Base-by-base conservation (phyloP, 2,113 vertebrate genomes). In the Struthidea cinerea region DNA sequence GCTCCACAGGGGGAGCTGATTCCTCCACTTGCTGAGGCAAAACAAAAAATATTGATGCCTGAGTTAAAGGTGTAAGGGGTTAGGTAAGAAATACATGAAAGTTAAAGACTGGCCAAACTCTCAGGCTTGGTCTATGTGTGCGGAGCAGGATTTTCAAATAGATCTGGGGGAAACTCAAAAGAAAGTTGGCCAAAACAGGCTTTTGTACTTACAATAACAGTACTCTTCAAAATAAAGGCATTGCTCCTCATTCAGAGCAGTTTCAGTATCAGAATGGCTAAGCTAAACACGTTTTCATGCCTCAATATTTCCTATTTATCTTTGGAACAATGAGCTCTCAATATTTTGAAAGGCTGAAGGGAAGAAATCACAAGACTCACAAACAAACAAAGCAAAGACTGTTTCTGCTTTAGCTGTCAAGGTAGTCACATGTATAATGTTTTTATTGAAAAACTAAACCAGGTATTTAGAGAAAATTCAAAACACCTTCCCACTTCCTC, bases 401-500 rank as follows among this genome's bases (percentile, higher is more conserved):
- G 39, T 60, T 80, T 11, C 42, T 78, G 68, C 81, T 47, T 65
- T 77, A 50, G 63, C 30, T 71, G 57, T 56, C 79, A 67, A 69
- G 39, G 19, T 26, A 68, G 60, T 65, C 52, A 63, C 56, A 77
- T 4, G 30, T 13, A 5, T 23, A 42, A 24, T 74, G 85, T 92
- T 86, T 84, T 94, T 84, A 78, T 5, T 68, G 63, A 75, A 74
- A 94, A 87, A 88, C 47, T 61, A 73, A 84, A 93, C 24, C 64
- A 89, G 71, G 83, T 78, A 74, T 84, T 95, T 75, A 78, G 14
- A 87, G 57, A 10, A 81, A 87, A 67, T 73, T 73, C 76, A 92
- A 96, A 96, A 92, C 82, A 87, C 63, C 35, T 80, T 84, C 57
- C 67, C 93, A 93, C 89, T 71, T 86, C 86, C 91, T 96, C 71